Percentiles rank a stretch among this genome's conserved stretches.
These are phyloP conservation scores for Yasuhikotakia modesta DNA, from an alignment of 2,797 vertebrate genomes.

Conservation along the genomic window DNA sequence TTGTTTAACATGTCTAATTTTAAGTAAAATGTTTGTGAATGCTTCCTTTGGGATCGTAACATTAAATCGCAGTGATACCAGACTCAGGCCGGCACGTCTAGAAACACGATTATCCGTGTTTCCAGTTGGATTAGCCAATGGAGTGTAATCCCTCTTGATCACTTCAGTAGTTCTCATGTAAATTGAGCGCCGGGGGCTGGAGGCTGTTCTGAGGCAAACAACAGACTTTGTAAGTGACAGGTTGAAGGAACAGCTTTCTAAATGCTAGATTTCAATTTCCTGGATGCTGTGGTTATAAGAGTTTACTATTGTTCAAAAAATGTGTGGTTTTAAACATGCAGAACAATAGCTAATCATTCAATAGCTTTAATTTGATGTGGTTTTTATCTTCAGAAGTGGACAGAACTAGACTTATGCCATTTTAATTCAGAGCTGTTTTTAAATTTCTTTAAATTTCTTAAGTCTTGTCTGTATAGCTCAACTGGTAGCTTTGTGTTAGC, in stretches of 20 bases:
- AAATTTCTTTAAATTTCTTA: too few relatives aligned
- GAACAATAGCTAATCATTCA: neutral
- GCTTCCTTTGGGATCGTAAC: constrained; percentile 3
- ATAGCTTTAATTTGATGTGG: neutral
- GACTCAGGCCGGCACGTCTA: constrained; percentile 37
- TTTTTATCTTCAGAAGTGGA: neutral
- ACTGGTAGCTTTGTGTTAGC: too few relatives aligned
- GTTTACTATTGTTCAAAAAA: neutral
- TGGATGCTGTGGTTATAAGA: neutral
- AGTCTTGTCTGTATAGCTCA: too few relatives aligned
- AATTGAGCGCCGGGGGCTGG: constrained; percentile 33
- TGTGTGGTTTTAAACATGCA: too few relatives aligned
- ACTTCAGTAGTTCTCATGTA: constrained; percentile 47
- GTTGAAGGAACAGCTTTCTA: constrained; percentile 30
- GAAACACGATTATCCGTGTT: constrained; percentile 48
- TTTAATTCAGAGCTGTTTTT: neutral
- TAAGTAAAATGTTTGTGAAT: constrained; percentile 7
- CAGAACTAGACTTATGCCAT: neutral
- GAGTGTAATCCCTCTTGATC: constrained; percentile 46
- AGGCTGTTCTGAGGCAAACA: constrained; percentile 37
- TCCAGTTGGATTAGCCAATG: constrained; percentile 48
- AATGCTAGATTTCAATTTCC: constrained; percentile 15
- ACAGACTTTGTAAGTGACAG: constrained; percentile 38
- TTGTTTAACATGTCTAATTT: constrained; percentile 19
- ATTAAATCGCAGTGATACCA: constrained; percentile 37